Base-by-base conservation (phyloP, 2,888 invertebrate genomes). In the Aethes cnicana region DNA sequence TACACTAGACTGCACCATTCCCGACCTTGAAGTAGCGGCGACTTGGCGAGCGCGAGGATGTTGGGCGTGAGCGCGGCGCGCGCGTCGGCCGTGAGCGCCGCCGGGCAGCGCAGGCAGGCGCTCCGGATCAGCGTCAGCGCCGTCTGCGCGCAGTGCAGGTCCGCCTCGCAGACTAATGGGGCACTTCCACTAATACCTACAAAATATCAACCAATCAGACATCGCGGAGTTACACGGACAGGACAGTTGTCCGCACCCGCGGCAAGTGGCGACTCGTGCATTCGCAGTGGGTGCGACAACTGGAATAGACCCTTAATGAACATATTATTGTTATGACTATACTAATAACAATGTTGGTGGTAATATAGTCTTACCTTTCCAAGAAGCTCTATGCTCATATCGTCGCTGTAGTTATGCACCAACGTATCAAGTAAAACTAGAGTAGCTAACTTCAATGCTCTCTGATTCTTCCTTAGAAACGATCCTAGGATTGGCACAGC, bases 121-220 rank as follows among this genome's bases (percentile, higher is more conserved):
- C 96, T 94, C 56, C 96, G 96, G 47, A 98, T 91, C 43, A 97
- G 90, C 47, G 94, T 93, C 54, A 98, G 90, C 16, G 97, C 96
- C 68, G 96, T 92, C 87, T 98, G 98, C 37, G 98, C 97, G 64
- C 99, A 97, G 83, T 99, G 98, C 57, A 99, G 91, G 89, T 99
- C 99, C 32, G 95, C 93, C 84, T 99, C 99, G 68, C 94, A 96
- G 59, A 99, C 92, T 43, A 99, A 90, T 7, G 97, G 94, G 98
- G 97, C 67, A 98, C 91, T 84, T 99, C 98, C 48, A 93, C 91
- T 69, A 98, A 93, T 37, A 97, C 95, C 90, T 93, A 25, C 14
- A 7, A 30, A 30, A 20, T 32, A 57, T 11, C 14, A 16, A 16
- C 3, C 3, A 30, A 17, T 21, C 18, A 14, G 14, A 12, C 1